Conservation (phyloP, 2,888 invertebrate species). For the Rutpela maculata region DNA sequence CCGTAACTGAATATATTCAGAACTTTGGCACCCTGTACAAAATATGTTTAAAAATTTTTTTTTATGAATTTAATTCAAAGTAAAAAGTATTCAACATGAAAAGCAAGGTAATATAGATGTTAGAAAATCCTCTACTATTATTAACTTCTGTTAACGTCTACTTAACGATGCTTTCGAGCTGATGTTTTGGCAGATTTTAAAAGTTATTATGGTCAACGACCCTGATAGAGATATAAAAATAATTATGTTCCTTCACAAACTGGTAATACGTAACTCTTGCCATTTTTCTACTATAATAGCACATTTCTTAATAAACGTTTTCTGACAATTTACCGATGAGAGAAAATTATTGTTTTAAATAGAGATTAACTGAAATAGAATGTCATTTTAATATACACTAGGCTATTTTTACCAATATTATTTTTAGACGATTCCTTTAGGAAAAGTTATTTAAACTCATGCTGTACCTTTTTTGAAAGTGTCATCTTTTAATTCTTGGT, state of each 20-base stretch:
- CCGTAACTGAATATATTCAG: too few species aligned
- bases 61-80: too few species aligned
- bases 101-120: too few species aligned
- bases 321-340: not conserved
- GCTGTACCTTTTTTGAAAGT: not conserved
- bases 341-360: not conserved
- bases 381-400: not conserved
- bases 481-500: not conserved
- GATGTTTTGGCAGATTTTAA: not conserved
- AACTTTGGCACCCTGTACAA: too few species aligned
- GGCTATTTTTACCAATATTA: not conserved
- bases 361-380: not conserved
- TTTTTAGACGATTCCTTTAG: not conserved
- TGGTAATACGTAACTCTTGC: not conserved
- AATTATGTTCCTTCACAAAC: not conserved
- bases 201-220: not conserved
- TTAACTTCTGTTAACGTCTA: too few species aligned
- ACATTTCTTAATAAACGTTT: not conserved
- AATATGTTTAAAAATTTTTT: too few species aligned
- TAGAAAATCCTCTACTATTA: too few species aligned
- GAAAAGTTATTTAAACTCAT: not conserved
- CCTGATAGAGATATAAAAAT: not conserved
- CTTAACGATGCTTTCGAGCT: not conserved
- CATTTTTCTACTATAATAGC: not conserved
- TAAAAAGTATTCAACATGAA: too few species aligned